Evolutionary conservation across 2,113 vertebrate species (phyloP), one percentile per base, ranked within the genome.

Genomic region (Cervus canadensis): DNA sequence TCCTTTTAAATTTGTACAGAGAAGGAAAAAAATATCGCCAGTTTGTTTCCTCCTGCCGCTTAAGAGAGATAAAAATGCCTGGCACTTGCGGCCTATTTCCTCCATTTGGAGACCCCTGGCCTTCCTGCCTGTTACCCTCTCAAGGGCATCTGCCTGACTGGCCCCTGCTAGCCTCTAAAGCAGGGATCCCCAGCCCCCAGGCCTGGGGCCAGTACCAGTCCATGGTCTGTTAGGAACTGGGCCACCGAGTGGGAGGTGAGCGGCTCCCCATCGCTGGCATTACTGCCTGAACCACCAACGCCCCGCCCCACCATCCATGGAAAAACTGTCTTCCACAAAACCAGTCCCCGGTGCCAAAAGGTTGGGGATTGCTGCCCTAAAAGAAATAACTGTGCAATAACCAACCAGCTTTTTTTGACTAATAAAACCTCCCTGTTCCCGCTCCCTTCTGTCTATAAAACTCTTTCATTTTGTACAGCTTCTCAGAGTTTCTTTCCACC

Each of bases 401-500:
- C 30, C 48, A n/a, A n/a, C 56, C 2, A 0, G 23, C 62, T 25
- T 26, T 30, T 30, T 60, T 5, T 4, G 7, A 67, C 19, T 2
- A 7, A 28, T 16, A 0, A 62, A 52, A 26, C n/a, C 30, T 15
- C 28, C 43, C 40, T 2, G 43, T 23, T 43, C 43, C 30, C 7
- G 0, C 33, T 25, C 26, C 33, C 10, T 25, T 25, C 52, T 30
- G 33, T 43, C 52, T 0, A 4, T 4, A 6, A 11, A 45, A 14
- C 2, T 7, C 6, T 9, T 33, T 23, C 62, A 3, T 17, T 33
- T 52, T 36, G 6, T 26, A 16, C 16, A 10, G 6, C n/a, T 21
- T 25, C 71, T 56, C 2, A 0, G 16, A 36, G 71, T 1, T 15
- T 26, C 83, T 12, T 36, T 36, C 48, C 11, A 2, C 1, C 48